Conservation (phyloP, 2,113 vertebrate genomes). For the Xenus cinereus region DNA sequence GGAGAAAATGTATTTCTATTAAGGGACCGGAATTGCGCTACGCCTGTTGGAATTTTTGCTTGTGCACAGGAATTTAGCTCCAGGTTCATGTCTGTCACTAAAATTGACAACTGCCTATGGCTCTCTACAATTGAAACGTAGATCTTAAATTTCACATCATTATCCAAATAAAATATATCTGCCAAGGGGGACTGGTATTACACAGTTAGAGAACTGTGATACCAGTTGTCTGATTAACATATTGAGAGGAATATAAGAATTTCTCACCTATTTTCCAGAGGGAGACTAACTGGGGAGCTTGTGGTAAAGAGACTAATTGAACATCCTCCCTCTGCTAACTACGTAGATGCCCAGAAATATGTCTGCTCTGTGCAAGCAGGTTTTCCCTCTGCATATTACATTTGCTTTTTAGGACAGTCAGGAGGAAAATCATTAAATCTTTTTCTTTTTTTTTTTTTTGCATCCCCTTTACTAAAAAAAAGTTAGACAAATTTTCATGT, state of each 20-base stretch:
- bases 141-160: conserved; percentile 98
- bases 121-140: conserved; percentile 88
- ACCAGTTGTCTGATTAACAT: conserved; percentile 86
- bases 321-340: conserved; percentile 60
- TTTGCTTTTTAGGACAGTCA: conserved; percentile 42
- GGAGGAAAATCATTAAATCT: neutral
- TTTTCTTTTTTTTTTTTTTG: neutral
- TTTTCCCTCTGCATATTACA: conserved; percentile 22
- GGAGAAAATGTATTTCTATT: conserved; percentile 80
- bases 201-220: conserved; percentile 82
- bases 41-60: conserved; percentile 83
- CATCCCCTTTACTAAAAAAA: neutral
- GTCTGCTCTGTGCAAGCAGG: conserved; percentile 3
- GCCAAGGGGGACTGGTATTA: conserved; percentile 86
- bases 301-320: conserved; percentile 78
- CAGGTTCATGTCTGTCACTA: conserved; percentile 85
- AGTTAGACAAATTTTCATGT: neutral
- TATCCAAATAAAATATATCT: conserved; percentile 91
- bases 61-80: conserved; percentile 84
- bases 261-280: conserved; percentile 80
- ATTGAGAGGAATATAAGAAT: conserved; percentile 83
- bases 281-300: conserved; percentile 71
- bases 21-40: conserved; percentile 76
- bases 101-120: conserved; percentile 94
- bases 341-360: conserved; percentile 36